Base-by-base conservation (phyloP, 2,113 vertebrate species). In the Vimba vimba region DNA sequence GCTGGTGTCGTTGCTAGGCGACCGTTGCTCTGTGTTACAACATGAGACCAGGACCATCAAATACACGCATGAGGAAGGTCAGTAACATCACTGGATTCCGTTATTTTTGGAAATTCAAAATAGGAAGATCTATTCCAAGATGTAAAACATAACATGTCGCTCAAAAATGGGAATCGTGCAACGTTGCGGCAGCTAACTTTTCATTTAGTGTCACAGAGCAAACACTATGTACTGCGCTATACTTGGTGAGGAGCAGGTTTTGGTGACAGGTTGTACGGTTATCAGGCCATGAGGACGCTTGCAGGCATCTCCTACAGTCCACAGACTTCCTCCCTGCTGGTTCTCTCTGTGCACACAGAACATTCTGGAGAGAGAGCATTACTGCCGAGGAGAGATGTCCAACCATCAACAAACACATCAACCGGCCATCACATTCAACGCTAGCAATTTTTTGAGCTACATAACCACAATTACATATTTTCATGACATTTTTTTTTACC, bases 1-100 rank as follows among this genome's bases (percentile, higher is more conserved):
- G 90, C 83, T 90, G 91, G 90, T 88, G 90, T 79, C 87, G 95
- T 97, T 97, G 96, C 96, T 92, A 96, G 95, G 96, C 95, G 86
- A 97, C 94, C 5, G 95, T 95, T 96, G 96, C 95, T 43, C 85
- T 86, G 93, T 39, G 94, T 92, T 95, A 95, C 94, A 89, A 93
- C 92, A 92, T 90, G 89, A 87, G 88, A 76, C 87, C 92, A 27
- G 75, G 88, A 85, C 62, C 69, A 60, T 85, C 88, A 85, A 39
- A 83, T 30, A 62, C 86, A 77, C n/a, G 23, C 79, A 82, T 64
- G 88, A 79, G 69, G 85, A 69, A 84, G 36, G 59, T 77, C 85
- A 23, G 82, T 33, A 82, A 47, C 64, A 79, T 83, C 25, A 76
- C 85, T 77, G 76, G 45, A 57, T 73, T 27, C 39, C 19, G 47